These are phyloP conservation scores for Eupeodes corollae DNA, from an alignment of 1,140 invertebrate species.

Conservation along the genomic window DNA sequence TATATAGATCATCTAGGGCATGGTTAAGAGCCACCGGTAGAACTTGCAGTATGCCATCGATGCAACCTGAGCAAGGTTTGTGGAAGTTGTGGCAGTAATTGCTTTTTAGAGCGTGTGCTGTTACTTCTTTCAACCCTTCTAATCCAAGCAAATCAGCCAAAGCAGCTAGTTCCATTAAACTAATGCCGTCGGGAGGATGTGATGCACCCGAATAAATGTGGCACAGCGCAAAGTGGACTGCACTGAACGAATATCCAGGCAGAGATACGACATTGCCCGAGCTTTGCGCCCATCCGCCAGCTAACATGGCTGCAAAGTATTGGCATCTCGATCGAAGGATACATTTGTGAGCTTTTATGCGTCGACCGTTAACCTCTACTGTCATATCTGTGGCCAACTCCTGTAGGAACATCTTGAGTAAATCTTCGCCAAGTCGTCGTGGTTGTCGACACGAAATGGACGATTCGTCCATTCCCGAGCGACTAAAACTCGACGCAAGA, in stretches of 20 bases:
- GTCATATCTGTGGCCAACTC: conserved; percentile 77
- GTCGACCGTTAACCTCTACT: conserved; percentile 63
- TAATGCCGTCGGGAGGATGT: conserved; percentile 70
- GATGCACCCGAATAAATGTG: conserved; percentile 86
- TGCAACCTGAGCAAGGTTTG: conserved; percentile 66
- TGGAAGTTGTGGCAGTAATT: conserved; percentile 71
- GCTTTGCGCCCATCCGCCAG: conserved; percentile 70
- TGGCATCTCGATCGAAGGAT: conserved; percentile 78
- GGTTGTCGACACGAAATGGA: conserved; percentile 38
- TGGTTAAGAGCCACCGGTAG: conserved; percentile 70
- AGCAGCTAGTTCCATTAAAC: conserved; percentile 73
- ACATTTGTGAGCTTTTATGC: conserved; percentile 79
- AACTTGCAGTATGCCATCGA: conserved; percentile 68
- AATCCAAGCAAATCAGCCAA: conserved; percentile 78
- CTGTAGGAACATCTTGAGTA: conserved; percentile 78
- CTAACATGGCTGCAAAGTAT: conserved; percentile 82
- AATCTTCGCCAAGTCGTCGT: conserved; percentile 63
- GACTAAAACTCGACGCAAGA: conserved; percentile 32
- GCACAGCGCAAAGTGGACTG: conserved; percentile 78
- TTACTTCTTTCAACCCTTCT: conserved; percentile 81
- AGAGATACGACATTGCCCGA: conserved; percentile 69
- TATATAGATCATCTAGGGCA: conserved; percentile 74
- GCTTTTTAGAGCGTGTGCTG: conserved; percentile 71
- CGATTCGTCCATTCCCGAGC: conserved; percentile 36
- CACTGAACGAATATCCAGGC: conserved; percentile 71